Evolutionary conservation across 2,888 invertebrate species (phyloP).

Genomic region (Dryobotodes eremita): DNA sequence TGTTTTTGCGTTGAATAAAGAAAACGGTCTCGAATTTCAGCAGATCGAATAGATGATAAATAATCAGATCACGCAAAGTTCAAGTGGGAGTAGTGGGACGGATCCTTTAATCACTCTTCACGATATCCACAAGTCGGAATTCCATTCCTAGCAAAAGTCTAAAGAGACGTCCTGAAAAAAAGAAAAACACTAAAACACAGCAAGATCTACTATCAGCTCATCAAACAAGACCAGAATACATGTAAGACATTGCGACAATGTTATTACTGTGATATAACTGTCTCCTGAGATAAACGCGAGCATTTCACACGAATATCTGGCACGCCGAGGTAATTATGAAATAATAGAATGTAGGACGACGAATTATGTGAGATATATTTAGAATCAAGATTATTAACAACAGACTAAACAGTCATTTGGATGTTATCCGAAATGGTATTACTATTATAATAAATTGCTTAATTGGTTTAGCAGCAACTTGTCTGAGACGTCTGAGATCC

Average conservation of each 20-base stretch:
- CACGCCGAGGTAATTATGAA: conserved; percentile 68
- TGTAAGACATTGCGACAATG: conserved; percentile 56
- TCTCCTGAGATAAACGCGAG: conserved; percentile 55
- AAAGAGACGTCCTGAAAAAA: background rate
- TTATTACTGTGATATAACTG: conserved; percentile 63
- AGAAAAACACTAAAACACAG: background rate
- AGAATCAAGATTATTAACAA: conserved; percentile 28
- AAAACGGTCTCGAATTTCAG: conserved; percentile 14
- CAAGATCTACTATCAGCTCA: conserved; percentile 47
- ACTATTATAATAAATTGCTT: conserved; percentile 23
- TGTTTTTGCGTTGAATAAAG: background rate
- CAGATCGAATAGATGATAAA: background rate
- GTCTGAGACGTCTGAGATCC: background rate
- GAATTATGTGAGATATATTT: conserved; percentile 65
- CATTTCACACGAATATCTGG: conserved; percentile 65
- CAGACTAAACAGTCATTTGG: conserved; percentile 21
- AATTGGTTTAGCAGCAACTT: conserved; percentile 42
- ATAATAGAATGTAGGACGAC: conserved; percentile 73
- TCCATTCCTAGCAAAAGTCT: background rate
- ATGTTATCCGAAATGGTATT: conserved; percentile 21
- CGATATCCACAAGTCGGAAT: background rate
- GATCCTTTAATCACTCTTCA: conserved; percentile 8
- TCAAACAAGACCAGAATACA: conserved; percentile 53
- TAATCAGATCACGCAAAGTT: background rate
- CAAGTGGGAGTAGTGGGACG: background rate